Percentiles rank a stretch among this genome's conserved stretches.
phyloP scores from a whole-genome alignment of 30 jellyfish, hydroid and myxozoan species.

The Aurelia aurita complex sp. Pacific region DNA sequence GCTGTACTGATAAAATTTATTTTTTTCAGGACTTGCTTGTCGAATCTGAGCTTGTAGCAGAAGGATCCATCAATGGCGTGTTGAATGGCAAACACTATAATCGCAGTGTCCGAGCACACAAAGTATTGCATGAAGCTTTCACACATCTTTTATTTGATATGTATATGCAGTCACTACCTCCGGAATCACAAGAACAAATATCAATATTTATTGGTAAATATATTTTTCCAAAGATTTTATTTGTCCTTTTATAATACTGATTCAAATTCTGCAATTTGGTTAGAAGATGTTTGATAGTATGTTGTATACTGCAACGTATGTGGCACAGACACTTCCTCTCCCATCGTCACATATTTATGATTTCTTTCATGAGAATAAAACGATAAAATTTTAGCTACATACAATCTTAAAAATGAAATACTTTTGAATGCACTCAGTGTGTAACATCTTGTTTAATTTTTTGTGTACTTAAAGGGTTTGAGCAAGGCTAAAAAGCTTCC shows the following conservation, averaged over 20 bases:
- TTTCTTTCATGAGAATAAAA: neutral
- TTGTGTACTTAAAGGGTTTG: too few relatives aligned
- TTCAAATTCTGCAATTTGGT: too few relatives aligned
- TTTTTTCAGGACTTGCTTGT: conserved; percentile 11
- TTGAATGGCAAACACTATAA: conserved; percentile 19
- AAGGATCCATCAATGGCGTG: conserved; percentile 18
- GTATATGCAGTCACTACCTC: conserved; percentile 18
- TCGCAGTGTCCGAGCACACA: conserved; percentile 17
- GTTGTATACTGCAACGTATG: too few relatives aligned
- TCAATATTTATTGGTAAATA: conserved; percentile 13
- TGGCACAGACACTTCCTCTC: neutral
- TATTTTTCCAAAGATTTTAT: neutral
- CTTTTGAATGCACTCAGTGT: too few relatives aligned
- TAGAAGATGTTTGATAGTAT: too few relatives aligned
- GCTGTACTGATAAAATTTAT: neutral
- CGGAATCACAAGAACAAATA: conserved; percentile 23
- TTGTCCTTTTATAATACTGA: neutral
- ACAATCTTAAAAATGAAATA: too few relatives aligned
- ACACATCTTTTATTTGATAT: conserved; percentile 2
- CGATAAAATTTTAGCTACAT: neutral
- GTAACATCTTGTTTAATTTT: too few relatives aligned
- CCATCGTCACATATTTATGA: neutral
- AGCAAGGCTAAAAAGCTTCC: too few relatives aligned
- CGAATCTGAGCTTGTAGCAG: conserved; percentile 11
- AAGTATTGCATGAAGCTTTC: conserved; percentile 24